Evolutionary conservation across 2,888 invertebrate species (phyloP), one percentile per base, ranked within the genome.

Genomic region (Plebejus anna): DNA sequence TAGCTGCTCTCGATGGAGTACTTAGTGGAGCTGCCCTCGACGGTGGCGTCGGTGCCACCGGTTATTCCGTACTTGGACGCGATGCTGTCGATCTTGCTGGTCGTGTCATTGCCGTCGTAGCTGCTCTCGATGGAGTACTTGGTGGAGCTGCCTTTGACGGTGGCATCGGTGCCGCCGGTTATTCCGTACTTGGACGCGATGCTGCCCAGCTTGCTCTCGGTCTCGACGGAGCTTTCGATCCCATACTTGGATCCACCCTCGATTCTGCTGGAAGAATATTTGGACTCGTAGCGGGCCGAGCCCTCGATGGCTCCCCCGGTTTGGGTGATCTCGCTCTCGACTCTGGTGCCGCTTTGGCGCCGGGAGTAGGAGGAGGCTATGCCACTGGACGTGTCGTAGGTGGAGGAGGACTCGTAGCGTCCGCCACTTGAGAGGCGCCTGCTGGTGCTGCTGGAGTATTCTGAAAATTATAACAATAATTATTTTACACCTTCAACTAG

Each of bases 391-490:
- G 87, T 88, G 55, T 90, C 90, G 57, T 87, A 83, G 16, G 85
- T 84, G 7, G 90, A 85, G 4, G 91, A 90, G 7, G 91, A 89
- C 79, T 93, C 93, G 76, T 91, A 90, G 78, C 91, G 91, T 51
- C 89, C 89, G 22, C 90, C 88, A 75, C 83, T 89, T 57, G 90
- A 89, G 80, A 86, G 76, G 79, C 89, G 90, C 78, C 90, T 87
- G 80, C 85, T 88, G 16, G 55, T 55, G 81, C 91, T 92, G 83
- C 90, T 92, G 86, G 92, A 90, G 84, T 92, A 92, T 83, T 94
- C 88, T 90, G 82, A 61, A 82, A 84, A 47, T 61, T 78, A 79
- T 73, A 75, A 76, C 5, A 72, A 76, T 76, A 70, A 59, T n/a
- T 9, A 47, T 47, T 47, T 47, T 47, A 47, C 47, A 47, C 47